These are phyloP conservation scores for Eulithis testata DNA, from an alignment of 2,888 invertebrate species.

Conservation along the genomic window DNA sequence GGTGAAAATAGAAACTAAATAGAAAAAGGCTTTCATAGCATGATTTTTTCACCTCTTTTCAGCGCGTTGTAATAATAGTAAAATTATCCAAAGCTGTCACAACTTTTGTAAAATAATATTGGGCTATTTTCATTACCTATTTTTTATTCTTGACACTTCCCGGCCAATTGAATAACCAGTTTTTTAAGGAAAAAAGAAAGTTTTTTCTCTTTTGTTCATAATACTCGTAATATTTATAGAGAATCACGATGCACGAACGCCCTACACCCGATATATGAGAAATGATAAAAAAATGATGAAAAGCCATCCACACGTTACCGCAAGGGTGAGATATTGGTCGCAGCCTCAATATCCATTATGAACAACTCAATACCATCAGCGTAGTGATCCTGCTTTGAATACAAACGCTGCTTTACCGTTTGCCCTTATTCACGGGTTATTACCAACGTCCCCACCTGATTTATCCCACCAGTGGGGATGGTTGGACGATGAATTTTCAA, in stretches of 20 bases:
- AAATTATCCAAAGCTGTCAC: too few relatives aligned
- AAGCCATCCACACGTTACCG: conserved; percentile 39
- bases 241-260: conserved; percentile 10
- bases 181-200: too few relatives aligned
- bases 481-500: too few relatives aligned
- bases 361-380: conserved; percentile 66
- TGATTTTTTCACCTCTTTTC: too few relatives aligned
- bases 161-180: too few relatives aligned
- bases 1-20: not conserved
- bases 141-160: too few relatives aligned
- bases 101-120: too few relatives aligned
- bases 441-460: too few relatives aligned
- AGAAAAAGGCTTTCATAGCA: not conserved
- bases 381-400: conserved; percentile 60
- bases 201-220: too few relatives aligned
- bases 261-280: conserved; percentile 22
- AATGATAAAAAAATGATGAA: conserved; percentile 43
- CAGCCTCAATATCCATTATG: conserved; percentile 59
- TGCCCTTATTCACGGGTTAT: conserved; percentile 48
- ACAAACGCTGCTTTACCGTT: conserved; percentile 58
- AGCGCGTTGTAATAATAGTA: too few relatives aligned
- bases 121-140: too few relatives aligned
- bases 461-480: too few relatives aligned
- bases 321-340: conserved; percentile 39
- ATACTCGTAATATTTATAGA: not conserved